phyloP scores from a whole-genome alignment of 1,140 invertebrate genomes.

The Nymphalis io region DNA sequence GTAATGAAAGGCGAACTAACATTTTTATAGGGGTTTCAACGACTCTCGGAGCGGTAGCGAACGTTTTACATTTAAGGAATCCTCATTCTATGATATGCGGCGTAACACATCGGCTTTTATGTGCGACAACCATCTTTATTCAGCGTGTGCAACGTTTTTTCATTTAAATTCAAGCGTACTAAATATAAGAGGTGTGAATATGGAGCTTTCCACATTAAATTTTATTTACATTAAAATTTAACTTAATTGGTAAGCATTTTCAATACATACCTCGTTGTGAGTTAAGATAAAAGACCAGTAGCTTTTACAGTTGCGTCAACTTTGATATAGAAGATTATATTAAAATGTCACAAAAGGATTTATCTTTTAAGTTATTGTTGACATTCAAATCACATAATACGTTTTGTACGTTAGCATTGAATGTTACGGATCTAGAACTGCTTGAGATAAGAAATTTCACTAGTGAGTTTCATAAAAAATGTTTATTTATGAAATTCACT shows the following conservation, averaged over 20 bases:
- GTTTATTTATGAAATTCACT: too few relatives aligned
- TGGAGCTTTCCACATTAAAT: conserved; percentile 17
- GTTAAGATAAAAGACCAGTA: neutral
- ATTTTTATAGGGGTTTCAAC: conserved; percentile 79
- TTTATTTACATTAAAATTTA: conserved; percentile 2
- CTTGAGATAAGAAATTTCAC: too few relatives aligned
- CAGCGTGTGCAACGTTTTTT: conserved; percentile 50
- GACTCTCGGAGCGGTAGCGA: conserved; percentile 67
- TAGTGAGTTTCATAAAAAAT: too few relatives aligned
- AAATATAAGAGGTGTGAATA: conserved; percentile 29
- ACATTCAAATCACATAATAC: too few relatives aligned
- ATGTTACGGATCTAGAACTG: too few relatives aligned
- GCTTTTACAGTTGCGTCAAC: neutral
- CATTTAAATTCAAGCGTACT: conserved; percentile 50
- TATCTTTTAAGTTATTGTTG: too few relatives aligned
- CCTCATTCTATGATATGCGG: conserved; percentile 74
- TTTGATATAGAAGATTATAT: neutral
- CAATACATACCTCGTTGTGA: neutral
- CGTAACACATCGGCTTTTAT: conserved; percentile 73
- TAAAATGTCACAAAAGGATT: too few relatives aligned
- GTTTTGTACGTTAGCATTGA: too few relatives aligned
- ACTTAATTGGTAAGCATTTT: neutral
- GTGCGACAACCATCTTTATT: conserved; percentile 71
- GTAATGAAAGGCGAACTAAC: conserved; percentile 78
- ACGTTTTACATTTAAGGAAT: conserved; percentile 79